These are phyloP conservation scores for Cotesia typhae DNA, from an alignment of 1,140 invertebrate genomes.

Conservation along the genomic window DNA sequence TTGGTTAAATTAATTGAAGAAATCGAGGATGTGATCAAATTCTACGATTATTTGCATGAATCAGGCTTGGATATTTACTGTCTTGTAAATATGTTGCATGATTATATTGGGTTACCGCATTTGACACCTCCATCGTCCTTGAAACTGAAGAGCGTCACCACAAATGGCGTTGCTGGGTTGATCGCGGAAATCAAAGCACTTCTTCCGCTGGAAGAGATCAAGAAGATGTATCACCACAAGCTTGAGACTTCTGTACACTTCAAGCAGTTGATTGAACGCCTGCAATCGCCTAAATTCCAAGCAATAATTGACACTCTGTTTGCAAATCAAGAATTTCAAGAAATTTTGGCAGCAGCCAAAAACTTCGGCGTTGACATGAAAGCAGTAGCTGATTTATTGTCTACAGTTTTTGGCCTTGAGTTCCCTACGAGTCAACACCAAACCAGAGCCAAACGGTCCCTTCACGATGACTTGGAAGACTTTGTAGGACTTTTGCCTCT, in stretches of 20 bases:
- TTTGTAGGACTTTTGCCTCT: constrained; percentile 33
- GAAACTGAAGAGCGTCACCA: constrained; percentile 16
- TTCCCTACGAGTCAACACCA: constrained; percentile 13
- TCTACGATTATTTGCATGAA: constrained; percentile 38
- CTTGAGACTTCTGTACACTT: constrained; percentile 41
- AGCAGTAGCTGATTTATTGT: constrained; percentile 37
- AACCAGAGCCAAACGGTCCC: constrained; percentile 1
- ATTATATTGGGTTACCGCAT: constrained; percentile 12
- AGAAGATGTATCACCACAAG: constrained; percentile 45
- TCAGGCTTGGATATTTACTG: constrained; percentile 35
- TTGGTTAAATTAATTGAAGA: constrained; percentile 38
- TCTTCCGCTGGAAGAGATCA: constrained; percentile 44
- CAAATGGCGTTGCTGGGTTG: constrained; percentile 41
- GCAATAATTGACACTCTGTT: constrained; percentile 29
- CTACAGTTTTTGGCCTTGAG: constrained; percentile 34
- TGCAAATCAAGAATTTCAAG: constrained; percentile 37
- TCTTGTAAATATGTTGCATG: constrained; percentile 32
- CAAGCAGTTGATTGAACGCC: constrained; percentile 32
- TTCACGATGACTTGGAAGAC: constrained; percentile 33
- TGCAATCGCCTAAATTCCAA: constrained; percentile 42
- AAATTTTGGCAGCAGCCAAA: constrained; percentile 32
- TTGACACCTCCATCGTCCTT: constrained; percentile 9
- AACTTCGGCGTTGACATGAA: constrained; percentile 37
- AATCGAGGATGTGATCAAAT: constrained; percentile 34
- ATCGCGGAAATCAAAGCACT: constrained; percentile 41